Percentiles rank a stretch among this genome's conserved stretches.
phyloP scores from a whole-genome alignment of 1,140 invertebrate genomes.

The Lepidurus packardi region DNA sequence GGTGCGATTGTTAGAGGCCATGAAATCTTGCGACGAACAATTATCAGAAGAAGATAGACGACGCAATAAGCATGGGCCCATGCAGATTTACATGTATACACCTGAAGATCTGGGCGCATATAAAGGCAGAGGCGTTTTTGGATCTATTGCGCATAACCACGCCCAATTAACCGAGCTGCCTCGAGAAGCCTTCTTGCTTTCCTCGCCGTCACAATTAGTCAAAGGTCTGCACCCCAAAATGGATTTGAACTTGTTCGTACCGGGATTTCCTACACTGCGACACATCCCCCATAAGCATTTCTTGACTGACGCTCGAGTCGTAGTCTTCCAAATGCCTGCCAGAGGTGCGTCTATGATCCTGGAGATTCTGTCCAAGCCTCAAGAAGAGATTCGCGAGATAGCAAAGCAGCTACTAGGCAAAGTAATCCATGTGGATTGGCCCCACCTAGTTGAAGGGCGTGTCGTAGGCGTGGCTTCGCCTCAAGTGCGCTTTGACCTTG shows the following conservation, averaged over 20 bases:
- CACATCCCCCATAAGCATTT: constrained; percentile 72
- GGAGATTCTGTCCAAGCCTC: constrained; percentile 47
- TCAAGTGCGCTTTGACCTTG: background rate
- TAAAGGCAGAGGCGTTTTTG: constrained; percentile 60
- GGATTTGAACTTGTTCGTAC: constrained; percentile 64
- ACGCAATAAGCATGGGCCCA: constrained; percentile 78
- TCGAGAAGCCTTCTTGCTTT: constrained; percentile 56
- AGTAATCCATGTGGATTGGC: constrained; percentile 76
- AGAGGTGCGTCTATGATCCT: constrained; percentile 77
- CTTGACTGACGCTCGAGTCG: constrained; percentile 62
- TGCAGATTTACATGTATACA: constrained; percentile 69
- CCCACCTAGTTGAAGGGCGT: constrained; percentile 68
- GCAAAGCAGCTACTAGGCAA: constrained; percentile 62
- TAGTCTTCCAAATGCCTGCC: constrained; percentile 80
- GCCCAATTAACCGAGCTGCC: constrained; percentile 44
- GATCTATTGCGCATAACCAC: constrained; percentile 52
- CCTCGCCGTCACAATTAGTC: constrained; percentile 52
- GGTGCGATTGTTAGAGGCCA: constrained; percentile 65
- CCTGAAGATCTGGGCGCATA: constrained; percentile 50
- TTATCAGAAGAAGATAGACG: constrained; percentile 65
- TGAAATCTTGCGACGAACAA: constrained; percentile 60
- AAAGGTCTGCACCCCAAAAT: constrained; percentile 69
- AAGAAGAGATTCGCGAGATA: constrained; percentile 45
- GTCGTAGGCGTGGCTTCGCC: constrained; percentile 24
- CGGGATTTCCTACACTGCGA: constrained; percentile 85